Base-by-base conservation (phyloP, 1,140 invertebrate genomes). In the Magallana ariakensis region DNA sequence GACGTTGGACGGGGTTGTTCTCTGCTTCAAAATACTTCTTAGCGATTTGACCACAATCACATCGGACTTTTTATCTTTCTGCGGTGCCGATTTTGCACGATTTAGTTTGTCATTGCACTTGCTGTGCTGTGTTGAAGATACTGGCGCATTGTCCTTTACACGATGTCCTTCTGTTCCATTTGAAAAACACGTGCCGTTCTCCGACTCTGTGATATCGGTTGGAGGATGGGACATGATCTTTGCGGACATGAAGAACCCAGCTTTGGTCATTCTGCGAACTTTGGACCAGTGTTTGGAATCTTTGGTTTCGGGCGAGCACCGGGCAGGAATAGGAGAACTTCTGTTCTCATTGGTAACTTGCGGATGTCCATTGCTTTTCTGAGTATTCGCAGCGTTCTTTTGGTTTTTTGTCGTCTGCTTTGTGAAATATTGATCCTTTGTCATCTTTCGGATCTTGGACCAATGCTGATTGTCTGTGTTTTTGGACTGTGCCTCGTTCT, bases 181-280 rank as follows among this genome's bases (percentile, higher is more conserved):
- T 75, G 66, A 26, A 26, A 75, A 46, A 33, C 66, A 10, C 22
- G 33, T 26, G 33, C 66, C 13, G 11, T 22, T 33, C 22, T 9
- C 66, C 22, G 66, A 13, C 9, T 75, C 9, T 4, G 22, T 75
- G 22, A 13, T 75, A 26, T 75, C 66, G 19, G 66, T 13, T 26
- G 66, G 66, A 9, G 66, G 66, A 26, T 75, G 66, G 22, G 66
- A 8, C 2, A 75, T 75, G 33, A 75, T 75, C 66, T 75, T 75
- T 5, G 66, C 22, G 5, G 66, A 9, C 11, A 19, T 75, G 66
- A 75, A 75, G 26, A 75, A 75, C 33, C 66, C 66, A 75, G 66
- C 66, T 75, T 75, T 26, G 66, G 66, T 75, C 66, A 75, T 75
- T 75, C 13, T 75, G 10, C 66, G 66, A 75, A 75, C 66, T 75